These are phyloP conservation scores for Pristionchus mayeri DNA, from an alignment of 2,888 invertebrate genomes.

Conservation along the genomic window DNA sequence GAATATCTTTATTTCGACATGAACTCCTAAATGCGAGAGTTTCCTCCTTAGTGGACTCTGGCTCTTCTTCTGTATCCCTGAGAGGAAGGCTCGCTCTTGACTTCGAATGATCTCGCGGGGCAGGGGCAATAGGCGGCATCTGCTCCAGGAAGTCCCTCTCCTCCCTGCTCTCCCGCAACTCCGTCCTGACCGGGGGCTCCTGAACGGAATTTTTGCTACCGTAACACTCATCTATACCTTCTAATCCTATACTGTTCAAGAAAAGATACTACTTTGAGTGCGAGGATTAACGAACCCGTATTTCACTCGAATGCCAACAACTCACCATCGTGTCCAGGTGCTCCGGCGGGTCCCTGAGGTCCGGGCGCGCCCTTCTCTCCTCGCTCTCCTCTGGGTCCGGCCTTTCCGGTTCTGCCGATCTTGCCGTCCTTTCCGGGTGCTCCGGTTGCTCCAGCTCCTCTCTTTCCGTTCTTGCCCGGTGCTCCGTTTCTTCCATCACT, in stretches of 20 bases:
- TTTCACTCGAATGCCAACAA: too few relatives aligned
- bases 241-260: too few relatives aligned
- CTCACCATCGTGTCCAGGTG: constrained; percentile 34
- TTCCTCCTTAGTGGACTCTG: constrained; percentile 10
- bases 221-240: not conserved
- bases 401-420: constrained; percentile 31
- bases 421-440: constrained; percentile 39
- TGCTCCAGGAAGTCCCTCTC: constrained; percentile 32
- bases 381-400: constrained; percentile 31
- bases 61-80: constrained; percentile 40
- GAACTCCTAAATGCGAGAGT: not conserved
- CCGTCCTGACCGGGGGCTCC: constrained; percentile 45
- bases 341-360: constrained; percentile 40
- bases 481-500: constrained; percentile 31
- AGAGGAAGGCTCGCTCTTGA: constrained; percentile 40
- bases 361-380: constrained; percentile 44
- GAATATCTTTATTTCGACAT: not conserved
- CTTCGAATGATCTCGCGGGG: constrained; percentile 46
- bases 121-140: constrained; percentile 48
- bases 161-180: not conserved
- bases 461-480: constrained; percentile 39
- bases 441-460: constrained; percentile 31
- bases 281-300: too few relatives aligned
- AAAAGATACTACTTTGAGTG: too few relatives aligned
- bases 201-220: not conserved